Evolutionary conservation across 2,888 invertebrate genomes (phyloP), one percentile per base, ranked within the genome.

Genomic region (Torymus texanus): DNA sequence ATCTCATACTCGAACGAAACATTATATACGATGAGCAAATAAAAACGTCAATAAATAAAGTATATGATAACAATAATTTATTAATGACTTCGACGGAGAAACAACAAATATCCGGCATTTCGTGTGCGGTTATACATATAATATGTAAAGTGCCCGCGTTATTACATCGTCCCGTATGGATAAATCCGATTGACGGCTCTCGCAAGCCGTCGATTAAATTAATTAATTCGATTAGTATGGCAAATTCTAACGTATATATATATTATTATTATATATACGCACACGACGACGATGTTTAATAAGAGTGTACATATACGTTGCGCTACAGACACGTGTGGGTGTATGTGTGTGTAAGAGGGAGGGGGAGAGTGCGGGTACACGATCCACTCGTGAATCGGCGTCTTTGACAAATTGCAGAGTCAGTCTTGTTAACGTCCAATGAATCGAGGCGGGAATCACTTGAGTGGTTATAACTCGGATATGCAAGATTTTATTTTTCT

Each of bases 361-460:
- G 41, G 8, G 41, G 41, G 8, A 24, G 29, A n/a, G 63, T 66
- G 53, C n/a, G 63, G 24, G 24, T 18, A 10, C 14, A 12, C 21
- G 18, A 59, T 11, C 8, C 1, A 29, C 65, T n/a, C 51, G n/a
- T 66, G 56, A 75, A 75, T 75, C 53, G 29, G n/a, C 55, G 4
- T 56, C 18, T 68, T n/a, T 13, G 21, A 59, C 29, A 78, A 51
- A 66, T 71, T 13, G 55, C 62, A 58, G 11, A 58, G 29, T 73
- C 78, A 73, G 78, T 78, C 78, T 78, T 78, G 29, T 72, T 66
- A 67, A 66, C 29, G 56, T 78, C 71, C 67, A 72, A 66, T 59
- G 41, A 66, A 78, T 66, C 68, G 12, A 14, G 24, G 66, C 21
- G 16, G 24, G 72, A 72, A 61, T 55, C 59, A n/a, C 41, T 18